Conservation (phyloP, 1,140 invertebrate genomes). For the Caenorhabditis brenneri region DNA sequence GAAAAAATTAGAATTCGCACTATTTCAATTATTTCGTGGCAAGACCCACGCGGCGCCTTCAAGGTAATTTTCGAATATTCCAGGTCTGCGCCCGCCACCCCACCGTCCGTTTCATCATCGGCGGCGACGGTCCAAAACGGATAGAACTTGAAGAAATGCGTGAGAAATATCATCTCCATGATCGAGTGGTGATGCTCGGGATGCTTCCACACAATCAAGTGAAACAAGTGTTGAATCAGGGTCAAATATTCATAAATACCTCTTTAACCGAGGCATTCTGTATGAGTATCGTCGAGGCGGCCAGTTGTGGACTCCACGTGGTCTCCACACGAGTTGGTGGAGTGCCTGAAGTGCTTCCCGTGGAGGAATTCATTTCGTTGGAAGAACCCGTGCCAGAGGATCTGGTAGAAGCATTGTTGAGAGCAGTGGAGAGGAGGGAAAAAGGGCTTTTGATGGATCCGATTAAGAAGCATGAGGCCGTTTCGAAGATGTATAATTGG, state of each 20-base stretch:
- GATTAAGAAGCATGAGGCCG: conserved; percentile 79
- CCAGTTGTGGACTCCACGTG: conserved; percentile 93
- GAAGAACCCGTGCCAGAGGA: conserved; percentile 80
- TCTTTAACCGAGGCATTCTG: conserved; percentile 98
- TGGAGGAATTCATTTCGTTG: conserved; percentile 83
- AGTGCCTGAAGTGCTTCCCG: conserved; percentile 95
- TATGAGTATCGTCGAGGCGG: conserved; percentile 98
- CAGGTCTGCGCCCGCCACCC: conserved; percentile 83
- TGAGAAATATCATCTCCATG: conserved; percentile 77
- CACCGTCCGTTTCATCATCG: conserved; percentile 78
- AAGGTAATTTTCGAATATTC: too few species aligned
- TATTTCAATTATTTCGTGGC: too few species aligned
- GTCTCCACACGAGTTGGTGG: conserved; percentile 97
- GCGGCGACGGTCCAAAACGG: conserved; percentile 94
- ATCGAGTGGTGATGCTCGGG: conserved; percentile 83
- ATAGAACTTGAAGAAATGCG: conserved; percentile 91
- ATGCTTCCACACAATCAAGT: conserved; percentile 82
- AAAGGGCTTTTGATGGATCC: conserved; percentile 76
- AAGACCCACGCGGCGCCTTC: too few species aligned
- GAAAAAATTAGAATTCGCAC: too few species aligned
- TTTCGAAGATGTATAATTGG: conserved; percentile 90
- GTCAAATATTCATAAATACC: conserved; percentile 94
- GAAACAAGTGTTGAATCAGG: conserved; percentile 80
- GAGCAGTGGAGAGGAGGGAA: conserved; percentile 70
- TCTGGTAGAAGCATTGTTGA: conserved; percentile 56